Percentiles rank a stretch among this genome's conserved stretches.
These are phyloP conservation scores for Trachelus tabidus DNA, from an alignment of 2,888 invertebrate species.

Conservation along the genomic window DNA sequence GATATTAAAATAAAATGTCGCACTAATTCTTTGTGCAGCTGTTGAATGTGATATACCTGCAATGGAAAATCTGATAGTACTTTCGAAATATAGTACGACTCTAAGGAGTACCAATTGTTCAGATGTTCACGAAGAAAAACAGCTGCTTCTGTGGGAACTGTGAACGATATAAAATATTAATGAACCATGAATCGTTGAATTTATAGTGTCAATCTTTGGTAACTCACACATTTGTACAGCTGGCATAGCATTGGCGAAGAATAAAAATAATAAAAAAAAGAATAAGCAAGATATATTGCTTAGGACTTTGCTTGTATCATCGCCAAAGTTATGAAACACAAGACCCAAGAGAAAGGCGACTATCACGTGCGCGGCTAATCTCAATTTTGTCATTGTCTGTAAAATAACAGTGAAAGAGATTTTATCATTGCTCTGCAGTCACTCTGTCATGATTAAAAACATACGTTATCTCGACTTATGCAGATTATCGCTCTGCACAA, in stretches of 20 bases:
- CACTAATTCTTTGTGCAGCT: background rate
- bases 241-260: slow-evolving; percentile 74
- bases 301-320: slow-evolving; percentile 68
- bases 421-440: slow-evolving; percentile 12
- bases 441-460: background rate
- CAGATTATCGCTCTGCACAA: slow-evolving; percentile 66
- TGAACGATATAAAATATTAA: slow-evolving; percentile 41
- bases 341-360: slow-evolving; percentile 71
- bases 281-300: slow-evolving; percentile 73
- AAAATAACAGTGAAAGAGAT: slow-evolving; percentile 18
- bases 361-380: slow-evolving; percentile 68
- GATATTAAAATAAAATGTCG: background rate
- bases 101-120: slow-evolving; percentile 82
- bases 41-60: slow-evolving; percentile 68
- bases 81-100: slow-evolving; percentile 80
- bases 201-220: background rate
- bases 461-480: slow-evolving; percentile 64
- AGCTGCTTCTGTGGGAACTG: slow-evolving; percentile 80
- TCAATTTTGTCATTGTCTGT: slow-evolving; percentile 66
- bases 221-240: slow-evolving; percentile 74
- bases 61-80: slow-evolving; percentile 80
- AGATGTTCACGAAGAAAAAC: slow-evolving; percentile 80
- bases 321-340: slow-evolving; percentile 72
- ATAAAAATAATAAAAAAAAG: slow-evolving; percentile 72
- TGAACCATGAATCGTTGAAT: background rate